These are phyloP conservation scores for Acanthurus lineatus DNA, from an alignment of 2,797 vertebrate genomes.

Conservation along the genomic window DNA sequence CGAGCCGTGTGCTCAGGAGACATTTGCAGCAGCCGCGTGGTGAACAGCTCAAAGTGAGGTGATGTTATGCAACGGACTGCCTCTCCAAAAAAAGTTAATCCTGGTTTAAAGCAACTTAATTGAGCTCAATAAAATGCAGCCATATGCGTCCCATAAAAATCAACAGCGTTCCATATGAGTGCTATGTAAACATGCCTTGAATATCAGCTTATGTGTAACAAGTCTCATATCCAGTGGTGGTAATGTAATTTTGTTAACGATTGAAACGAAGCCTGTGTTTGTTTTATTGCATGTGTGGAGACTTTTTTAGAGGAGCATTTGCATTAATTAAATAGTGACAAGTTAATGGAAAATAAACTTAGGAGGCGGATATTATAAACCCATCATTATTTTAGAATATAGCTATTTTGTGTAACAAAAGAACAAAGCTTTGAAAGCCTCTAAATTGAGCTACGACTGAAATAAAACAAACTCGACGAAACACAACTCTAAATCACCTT, in stretches of 20 bases:
- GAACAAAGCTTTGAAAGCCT: slow-evolving; percentile 31
- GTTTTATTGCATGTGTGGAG: slow-evolving; percentile 23
- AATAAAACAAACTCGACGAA: slow-evolving; percentile 54
- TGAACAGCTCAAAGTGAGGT: slow-evolving; percentile 45
- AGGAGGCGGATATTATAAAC: slow-evolving; percentile 25
- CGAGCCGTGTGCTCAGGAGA: slow-evolving; percentile 44
- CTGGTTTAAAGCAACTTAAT: slow-evolving; percentile 81
- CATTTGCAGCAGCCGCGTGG: slow-evolving; percentile 51
- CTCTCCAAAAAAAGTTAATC: slow-evolving; percentile 77
- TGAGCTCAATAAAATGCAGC: slow-evolving; percentile 79
- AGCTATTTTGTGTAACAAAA: slow-evolving; percentile 25
- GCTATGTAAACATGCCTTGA: slow-evolving; percentile 74
- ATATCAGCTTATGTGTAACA: slow-evolving; percentile 67
- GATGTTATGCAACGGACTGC: slow-evolving; percentile 62
- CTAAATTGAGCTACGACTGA: slow-evolving; percentile 31
- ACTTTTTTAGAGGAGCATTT: not conserved
- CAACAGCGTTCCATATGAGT: slow-evolving; percentile 76
- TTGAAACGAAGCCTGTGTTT: slow-evolving; percentile 53
- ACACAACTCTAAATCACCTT: slow-evolving; percentile 57
- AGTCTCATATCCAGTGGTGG: slow-evolving; percentile 56
- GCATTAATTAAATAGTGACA: slow-evolving; percentile 29
- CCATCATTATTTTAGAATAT: slow-evolving; percentile 41
- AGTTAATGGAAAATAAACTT: slow-evolving; percentile 17
- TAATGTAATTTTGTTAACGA: slow-evolving; percentile 61
- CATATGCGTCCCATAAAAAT: slow-evolving; percentile 82